Evolutionary conservation across 2,888 invertebrate species (phyloP).

Genomic region (Odontocolon sp.): DNA sequence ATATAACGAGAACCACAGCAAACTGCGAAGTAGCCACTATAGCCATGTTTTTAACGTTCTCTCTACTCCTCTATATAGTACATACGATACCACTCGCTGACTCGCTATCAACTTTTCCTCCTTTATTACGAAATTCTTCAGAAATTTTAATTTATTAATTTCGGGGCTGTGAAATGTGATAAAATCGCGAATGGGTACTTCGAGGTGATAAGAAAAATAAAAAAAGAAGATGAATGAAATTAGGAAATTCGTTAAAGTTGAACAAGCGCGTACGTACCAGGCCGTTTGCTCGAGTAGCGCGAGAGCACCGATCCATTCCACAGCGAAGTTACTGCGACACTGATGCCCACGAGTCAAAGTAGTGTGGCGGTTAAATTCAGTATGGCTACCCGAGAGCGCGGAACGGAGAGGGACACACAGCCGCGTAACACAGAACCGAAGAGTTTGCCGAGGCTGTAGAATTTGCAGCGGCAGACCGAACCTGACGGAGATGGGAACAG

Average conservation of each 20-base stretch:
- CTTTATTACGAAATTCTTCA: too few relatives aligned
- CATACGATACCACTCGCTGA: neutral
- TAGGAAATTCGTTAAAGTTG: too few relatives aligned
- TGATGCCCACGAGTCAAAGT: constrained; percentile 62
- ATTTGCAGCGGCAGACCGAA: constrained; percentile 16
- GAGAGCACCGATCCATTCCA: constrained; percentile 62
- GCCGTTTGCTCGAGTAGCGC: constrained; percentile 50
- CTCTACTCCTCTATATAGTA: neutral
- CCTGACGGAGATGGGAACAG: constrained; percentile 44
- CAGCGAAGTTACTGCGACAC: constrained; percentile 69
- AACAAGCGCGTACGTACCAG: constrained; percentile 59
- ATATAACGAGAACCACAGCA: neutral
- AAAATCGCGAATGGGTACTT: neutral
- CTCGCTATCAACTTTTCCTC: neutral
- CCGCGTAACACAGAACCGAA: neutral
- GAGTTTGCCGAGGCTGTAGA: constrained; percentile 42
- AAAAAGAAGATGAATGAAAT: constrained; percentile 2
- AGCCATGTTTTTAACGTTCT: neutral
- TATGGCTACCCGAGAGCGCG: constrained; percentile 59
- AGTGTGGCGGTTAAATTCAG: constrained; percentile 64
- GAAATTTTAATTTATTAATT: too few relatives aligned
- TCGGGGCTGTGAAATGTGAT: too few relatives aligned
- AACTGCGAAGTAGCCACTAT: constrained; percentile 12
- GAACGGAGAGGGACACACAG: neutral
- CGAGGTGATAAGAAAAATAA: neutral